Base-by-base conservation (phyloP, 2,888 invertebrate species). In the Hesperia comma region DNA sequence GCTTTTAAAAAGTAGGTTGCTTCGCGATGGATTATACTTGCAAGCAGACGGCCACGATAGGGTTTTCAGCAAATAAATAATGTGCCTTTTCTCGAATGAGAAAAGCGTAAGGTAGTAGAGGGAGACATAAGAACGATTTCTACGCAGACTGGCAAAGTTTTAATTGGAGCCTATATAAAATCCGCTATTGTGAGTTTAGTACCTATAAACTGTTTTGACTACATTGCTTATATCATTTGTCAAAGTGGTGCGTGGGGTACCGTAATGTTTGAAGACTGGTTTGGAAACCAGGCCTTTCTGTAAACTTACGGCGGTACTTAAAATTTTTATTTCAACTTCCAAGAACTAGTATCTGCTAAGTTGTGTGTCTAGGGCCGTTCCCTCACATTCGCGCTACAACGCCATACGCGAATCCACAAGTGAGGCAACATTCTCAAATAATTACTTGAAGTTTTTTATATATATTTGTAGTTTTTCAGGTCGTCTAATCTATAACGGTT, bases 131-230 rank as follows among this genome's bases (percentile, higher is more conserved):
- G 33, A 64, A 60, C 54, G 66, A 53, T 66, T 66, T 60, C 21
- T 43, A 54, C 66, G 60, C 66, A 63, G 17, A 53, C 57, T 49
- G 63, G 19, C 40, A 51, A 64, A 64, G 64, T 66, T 66, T 66
- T 66, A 66, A 66, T 66, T 66, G 66, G 60, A 60, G 54, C 66
- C 66, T 53, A 66, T 60, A 60, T 54, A 66, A 54, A 60, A 60
- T 64, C 43, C 58, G 32, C 33, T 21, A 12, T 54, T 66, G 41
- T 33, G 33, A 60, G 43, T 54, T 32, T 43, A 53, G 51, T 53
- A 58, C 32, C 19, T 53, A 26, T 26, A 40, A 61, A 26, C 21
- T 21, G 51, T 26, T 51, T 51, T 17, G 49, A 51, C 21, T 51
- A 26, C 14, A 26, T 51, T 14, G 51, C 1, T 14, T 26, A 51